Evolutionary conservation across 2,888 invertebrate species (phyloP).

Genomic region (Agriotes lineatus): DNA sequence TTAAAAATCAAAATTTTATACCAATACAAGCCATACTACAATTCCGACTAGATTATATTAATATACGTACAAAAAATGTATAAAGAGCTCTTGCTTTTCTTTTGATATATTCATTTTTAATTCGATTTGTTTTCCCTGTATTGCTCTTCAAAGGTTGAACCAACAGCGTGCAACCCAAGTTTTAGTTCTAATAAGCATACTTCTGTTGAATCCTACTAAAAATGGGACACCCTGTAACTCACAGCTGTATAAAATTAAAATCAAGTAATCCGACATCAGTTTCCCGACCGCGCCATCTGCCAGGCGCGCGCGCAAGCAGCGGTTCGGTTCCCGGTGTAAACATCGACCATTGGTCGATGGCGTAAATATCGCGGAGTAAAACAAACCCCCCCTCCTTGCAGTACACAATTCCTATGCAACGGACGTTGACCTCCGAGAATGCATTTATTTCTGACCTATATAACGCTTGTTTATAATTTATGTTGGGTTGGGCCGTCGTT

Average conservation of each 20-base stretch:
- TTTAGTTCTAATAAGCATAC: too few relatives aligned
- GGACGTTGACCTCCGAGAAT: slow-evolving; percentile 43
- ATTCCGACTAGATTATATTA: too few relatives aligned
- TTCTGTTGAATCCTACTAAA: background rate
- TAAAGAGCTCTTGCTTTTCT: too few relatives aligned
- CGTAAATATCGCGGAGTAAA: slow-evolving; percentile 26
- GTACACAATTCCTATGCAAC: slow-evolving; percentile 38
- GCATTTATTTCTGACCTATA: slow-evolving; percentile 44
- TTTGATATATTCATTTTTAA: too few relatives aligned
- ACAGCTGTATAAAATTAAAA: background rate
- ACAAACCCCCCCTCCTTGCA: slow-evolving; percentile 11
- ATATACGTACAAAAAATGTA: too few relatives aligned
- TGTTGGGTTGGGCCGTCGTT: slow-evolving; percentile 15
- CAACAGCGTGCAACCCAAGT: too few relatives aligned
- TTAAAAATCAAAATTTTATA: too few relatives aligned
- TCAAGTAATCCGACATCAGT: background rate
- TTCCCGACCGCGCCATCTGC: slow-evolving; percentile 6
- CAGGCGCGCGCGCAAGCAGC: too few relatives aligned
- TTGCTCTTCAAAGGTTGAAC: too few relatives aligned
- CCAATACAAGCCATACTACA: too few relatives aligned
- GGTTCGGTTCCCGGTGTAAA: slow-evolving; percentile 19
- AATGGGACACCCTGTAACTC: too few relatives aligned
- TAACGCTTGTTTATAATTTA: slow-evolving; percentile 26
- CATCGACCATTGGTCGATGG: slow-evolving; percentile 28
- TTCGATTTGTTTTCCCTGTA: too few relatives aligned